These are phyloP conservation scores for Botrylloides violaceus DNA, from an alignment of 23 tunicate species.

Conservation along the genomic window DNA sequence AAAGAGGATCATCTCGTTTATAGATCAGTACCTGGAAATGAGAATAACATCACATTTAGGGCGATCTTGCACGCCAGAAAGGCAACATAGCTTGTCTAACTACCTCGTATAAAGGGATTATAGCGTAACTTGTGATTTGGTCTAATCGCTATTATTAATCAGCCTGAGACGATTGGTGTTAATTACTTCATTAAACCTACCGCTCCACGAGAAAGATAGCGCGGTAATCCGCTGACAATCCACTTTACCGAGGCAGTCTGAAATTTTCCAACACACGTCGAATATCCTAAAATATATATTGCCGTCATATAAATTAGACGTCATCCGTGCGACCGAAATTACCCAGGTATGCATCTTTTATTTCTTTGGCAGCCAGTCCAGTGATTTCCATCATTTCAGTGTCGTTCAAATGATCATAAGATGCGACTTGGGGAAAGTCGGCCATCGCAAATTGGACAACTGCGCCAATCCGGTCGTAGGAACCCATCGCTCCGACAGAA, in stretches of 20 bases:
- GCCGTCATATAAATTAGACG: not conserved
- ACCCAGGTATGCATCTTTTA: conserved; percentile 20
- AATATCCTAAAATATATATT: conserved; percentile 21
- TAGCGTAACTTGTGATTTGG: no score
- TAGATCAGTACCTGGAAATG: conserved; percentile 7
- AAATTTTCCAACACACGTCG: conserved; percentile 14
- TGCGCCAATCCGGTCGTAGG: conserved; percentile 45
- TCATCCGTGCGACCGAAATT: not conserved
- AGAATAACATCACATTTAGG: no score
- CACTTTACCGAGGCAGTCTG: not conserved
- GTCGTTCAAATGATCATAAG: conserved; percentile 6
- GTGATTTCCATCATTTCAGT: conserved; percentile 6
- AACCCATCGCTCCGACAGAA: conserved; percentile 43
- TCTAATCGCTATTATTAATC: no score
- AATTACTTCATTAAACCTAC: conserved; percentile 15
- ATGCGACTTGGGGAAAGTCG: not conserved
- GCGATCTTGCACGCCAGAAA: no score
- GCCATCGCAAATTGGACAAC: conserved; percentile 3
- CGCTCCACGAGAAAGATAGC: conserved; percentile 35
- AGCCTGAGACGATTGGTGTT: no score
- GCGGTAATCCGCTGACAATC: conserved; percentile 27
- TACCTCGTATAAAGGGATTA: no score
- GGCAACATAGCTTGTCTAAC: no score
- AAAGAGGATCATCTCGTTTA: not conserved
- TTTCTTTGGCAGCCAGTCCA: not conserved